Evolutionary conservation across 1,140 invertebrate genomes (phyloP).

Genomic region (Zaprionus ornatus): DNA sequence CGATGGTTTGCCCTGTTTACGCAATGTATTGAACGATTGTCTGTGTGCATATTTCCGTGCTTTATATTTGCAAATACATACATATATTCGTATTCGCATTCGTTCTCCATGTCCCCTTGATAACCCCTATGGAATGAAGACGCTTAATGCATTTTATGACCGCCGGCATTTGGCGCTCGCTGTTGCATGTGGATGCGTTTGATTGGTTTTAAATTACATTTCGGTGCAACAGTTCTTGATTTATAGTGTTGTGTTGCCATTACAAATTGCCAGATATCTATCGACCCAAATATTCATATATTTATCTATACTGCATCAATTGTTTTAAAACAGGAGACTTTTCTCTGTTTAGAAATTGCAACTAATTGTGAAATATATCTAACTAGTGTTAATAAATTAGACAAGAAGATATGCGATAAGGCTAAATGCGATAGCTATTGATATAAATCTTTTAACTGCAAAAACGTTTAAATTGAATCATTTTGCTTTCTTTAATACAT

Average conservation of each 20-base stretch:
- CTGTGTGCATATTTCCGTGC: slow-evolving; percentile 1
- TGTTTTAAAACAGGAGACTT: background rate
- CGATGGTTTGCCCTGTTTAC: slow-evolving; percentile 25
- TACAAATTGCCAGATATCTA: slow-evolving; percentile 18
- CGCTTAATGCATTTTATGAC: slow-evolving; percentile 64
- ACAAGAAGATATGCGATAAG: background rate
- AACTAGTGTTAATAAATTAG: background rate
- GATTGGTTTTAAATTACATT: slow-evolving; percentile 75
- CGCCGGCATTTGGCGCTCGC: slow-evolving; percentile 47
- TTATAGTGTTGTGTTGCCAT: slow-evolving; percentile 32
- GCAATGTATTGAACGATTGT: slow-evolving; percentile 39
- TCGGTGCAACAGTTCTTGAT: slow-evolving; percentile 26
- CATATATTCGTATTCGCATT: slow-evolving; percentile 4
- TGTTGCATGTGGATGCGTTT: slow-evolving; percentile 69
- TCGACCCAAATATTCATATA: slow-evolving; percentile 7
- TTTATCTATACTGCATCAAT: background rate
- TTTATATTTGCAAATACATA: slow-evolving; percentile 8
- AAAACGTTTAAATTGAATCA: no score
- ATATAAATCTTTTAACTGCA: no score
- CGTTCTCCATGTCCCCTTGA: background rate
- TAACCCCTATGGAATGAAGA: slow-evolving; percentile 38
- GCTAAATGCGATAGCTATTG: no score
- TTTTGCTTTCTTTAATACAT: no score
- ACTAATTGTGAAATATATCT: background rate
- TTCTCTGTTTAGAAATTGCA: background rate